Conservation (phyloP, 2,797 vertebrate species). For the Dicrostonyx torquatus region DNA sequence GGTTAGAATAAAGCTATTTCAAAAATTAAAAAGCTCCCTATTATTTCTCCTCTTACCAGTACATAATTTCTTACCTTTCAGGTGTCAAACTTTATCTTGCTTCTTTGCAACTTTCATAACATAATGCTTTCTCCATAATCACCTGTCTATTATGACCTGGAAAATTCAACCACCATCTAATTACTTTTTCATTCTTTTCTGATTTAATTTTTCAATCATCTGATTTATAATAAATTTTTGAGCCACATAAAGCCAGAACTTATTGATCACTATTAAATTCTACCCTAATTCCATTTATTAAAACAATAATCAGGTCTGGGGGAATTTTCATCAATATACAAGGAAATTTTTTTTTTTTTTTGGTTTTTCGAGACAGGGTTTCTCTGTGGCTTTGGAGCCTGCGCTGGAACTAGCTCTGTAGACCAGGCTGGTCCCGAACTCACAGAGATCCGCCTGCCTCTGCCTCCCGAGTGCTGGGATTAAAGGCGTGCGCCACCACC, state of each 20-base stretch:
- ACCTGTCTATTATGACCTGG: not conserved
- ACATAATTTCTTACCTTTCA: constrained; percentile 8
- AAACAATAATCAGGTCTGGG: not conserved
- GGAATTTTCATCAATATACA: not conserved
- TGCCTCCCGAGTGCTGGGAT: too few relatives aligned
- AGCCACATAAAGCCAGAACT: constrained; percentile 6
- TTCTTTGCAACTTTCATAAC: not conserved
- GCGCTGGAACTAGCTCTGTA: too few relatives aligned
- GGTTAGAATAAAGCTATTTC: constrained; percentile 4
- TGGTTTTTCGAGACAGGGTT: too few relatives aligned
- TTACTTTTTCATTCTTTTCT: constrained; percentile 47
- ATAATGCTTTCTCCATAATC: constrained; percentile 14
- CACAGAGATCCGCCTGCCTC: too few relatives aligned
- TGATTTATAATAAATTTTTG: not conserved
- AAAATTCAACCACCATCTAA: constrained; percentile 36
- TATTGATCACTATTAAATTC: constrained; percentile 30
- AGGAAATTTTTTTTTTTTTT: too few relatives aligned
- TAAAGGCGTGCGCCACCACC: too few relatives aligned
- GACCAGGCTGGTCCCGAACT: too few relatives aligned
- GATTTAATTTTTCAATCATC: constrained; percentile 34
- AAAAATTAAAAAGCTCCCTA: constrained; percentile 1
- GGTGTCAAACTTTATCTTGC: not conserved
- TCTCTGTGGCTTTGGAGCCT: too few relatives aligned
- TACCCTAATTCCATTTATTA: constrained; percentile 9
- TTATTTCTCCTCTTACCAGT: not conserved